Evolutionary conservation across 2,797 vertebrate species (phyloP).

Genomic region (Crocidura indochinensis): DNA sequence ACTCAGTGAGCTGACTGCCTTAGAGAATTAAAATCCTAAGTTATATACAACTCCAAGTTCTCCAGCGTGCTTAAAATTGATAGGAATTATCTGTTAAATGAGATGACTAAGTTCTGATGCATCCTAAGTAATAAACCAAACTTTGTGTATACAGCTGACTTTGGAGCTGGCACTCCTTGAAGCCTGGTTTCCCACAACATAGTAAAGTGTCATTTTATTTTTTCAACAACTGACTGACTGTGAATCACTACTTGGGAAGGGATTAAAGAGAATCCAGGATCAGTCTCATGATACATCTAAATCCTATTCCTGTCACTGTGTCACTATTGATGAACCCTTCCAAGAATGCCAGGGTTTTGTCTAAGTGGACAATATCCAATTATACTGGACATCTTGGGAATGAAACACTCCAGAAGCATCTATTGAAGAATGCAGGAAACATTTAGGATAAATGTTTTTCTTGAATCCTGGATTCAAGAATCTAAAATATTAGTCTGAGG

Average conservation of each 20-base stretch:
- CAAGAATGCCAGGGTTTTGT: conserved; percentile 61
- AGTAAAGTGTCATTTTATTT: conserved; percentile 43
- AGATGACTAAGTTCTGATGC: conserved; percentile 7
- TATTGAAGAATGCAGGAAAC: conserved; percentile 63
- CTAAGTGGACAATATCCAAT: conserved; percentile 20
- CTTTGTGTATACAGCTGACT: conserved; percentile 16
- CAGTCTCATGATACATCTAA: neutral
- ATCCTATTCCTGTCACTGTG: neutral
- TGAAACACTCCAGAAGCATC: conserved; percentile 5
- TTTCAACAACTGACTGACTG: conserved; percentile 32
- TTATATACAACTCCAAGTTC: neutral
- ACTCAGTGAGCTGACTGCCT: neutral
- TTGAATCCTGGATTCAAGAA: conserved; percentile 44
- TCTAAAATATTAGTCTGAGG: neutral
- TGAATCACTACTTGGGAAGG: conserved; percentile 63
- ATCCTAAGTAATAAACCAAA: neutral
- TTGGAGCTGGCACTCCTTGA: neutral
- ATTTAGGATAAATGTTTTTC: neutral
- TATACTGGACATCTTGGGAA: conserved; percentile 47
- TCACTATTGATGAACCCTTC: conserved; percentile 8
- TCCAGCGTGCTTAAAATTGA: neutral
- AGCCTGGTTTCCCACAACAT: neutral
- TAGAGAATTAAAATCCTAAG: conserved; percentile 33
- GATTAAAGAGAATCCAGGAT: conserved; percentile 33
- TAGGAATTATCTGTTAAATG: conserved; percentile 19